Evolutionary conservation across 2,797 vertebrate species (phyloP), one percentile per base, ranked within the genome.

Genomic region (Sebastes matsubarae): DNA sequence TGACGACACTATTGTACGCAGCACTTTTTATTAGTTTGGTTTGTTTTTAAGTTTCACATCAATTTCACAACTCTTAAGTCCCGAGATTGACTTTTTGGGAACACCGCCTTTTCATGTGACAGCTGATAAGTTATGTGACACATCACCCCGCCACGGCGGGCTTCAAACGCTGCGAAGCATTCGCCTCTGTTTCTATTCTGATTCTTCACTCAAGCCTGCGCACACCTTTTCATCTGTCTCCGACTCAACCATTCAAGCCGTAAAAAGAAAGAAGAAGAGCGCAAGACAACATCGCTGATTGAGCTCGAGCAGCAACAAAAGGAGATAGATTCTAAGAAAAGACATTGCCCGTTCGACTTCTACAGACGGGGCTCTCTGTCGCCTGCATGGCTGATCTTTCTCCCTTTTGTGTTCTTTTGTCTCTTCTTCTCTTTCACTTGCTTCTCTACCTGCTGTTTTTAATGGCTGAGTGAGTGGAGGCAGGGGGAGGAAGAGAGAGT

Each of bases 171-270:
- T n/a, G 75, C 11, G 55, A 80, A 75, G 38, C 82, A 27, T 69
- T 75, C 27, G 16, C 63, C 68, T 82, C 73, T 36, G 74, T 81
- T 85, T 78, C 87, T 83, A 81, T 89, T 92, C 83, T 81, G 84
- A 91, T 86, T 88, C 86, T 76, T 72, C 88, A 75, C 81, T 89
- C 85, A 66, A 84, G 88, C 87, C 85, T 76, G 74, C 42, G 81
- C 76, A 25, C 86, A 84, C 64, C 76, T 85, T 85, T 88, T 90
- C 80, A 82, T 87, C 68, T 12, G 2, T 73, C 82, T 79, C 72
- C 30, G 75, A 80, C 86, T 86, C 61, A 54, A 65, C 63, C 68
- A 66, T 67, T 83, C 59, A 36, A 69, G 75, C 72, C 27, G 20
- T n/a, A 20, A 81, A 54, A 59, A 29, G 16, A 27, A 59, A 29